Base-by-base conservation (phyloP, 2,888 invertebrate genomes). In the Theretra japonica region DNA sequence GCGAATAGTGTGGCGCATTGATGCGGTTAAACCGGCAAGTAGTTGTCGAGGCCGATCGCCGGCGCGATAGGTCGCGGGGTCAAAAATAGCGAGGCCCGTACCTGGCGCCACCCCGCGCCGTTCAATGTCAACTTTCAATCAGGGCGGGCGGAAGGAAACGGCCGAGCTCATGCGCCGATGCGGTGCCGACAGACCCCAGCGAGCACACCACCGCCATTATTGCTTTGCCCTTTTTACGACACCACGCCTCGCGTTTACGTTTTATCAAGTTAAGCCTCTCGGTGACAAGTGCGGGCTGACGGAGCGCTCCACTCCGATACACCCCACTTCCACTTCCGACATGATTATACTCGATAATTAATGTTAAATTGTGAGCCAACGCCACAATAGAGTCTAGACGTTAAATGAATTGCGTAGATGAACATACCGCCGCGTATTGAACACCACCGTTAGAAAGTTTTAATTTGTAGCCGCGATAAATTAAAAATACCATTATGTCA, bases 111-210 rank as follows among this genome's bases (percentile, higher is more conserved):
- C 92, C 91, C 92, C 83, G 86, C 87, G 76, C 83, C 83, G 89
- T 88, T 91, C 93, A 92, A 93, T 92, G 93, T 93, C 93, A 93
- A 92, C 92, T 90, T 94, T 91, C 90, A 92, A 93, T 92, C 92
- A 92, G 85, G 84, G 86, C 86, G 87, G 90, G 89, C 90, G 90
- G 91, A 90, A 92, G 91, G 91, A 91, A 90, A 86, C 86, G 81
- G 85, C 86, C 84, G 82, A 82, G 86, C 88, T 86, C 88, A 93
- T 89, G 88, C 90, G 85, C 86, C 84, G 86, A 84, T 86, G 86
- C 85, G 85, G 84, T 85, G 80, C 80, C 83, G 80, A 77, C 79
- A 75, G 74, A 73, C 71, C 50, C 70, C 21, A 68, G 59, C 76
- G 78, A 77, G 79, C 82, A 82, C 83, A 83, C 82, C 82, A 84